Evolutionary conservation across 1,140 invertebrate species (phyloP).

Genomic region (Diachasma alloeum): DNA sequence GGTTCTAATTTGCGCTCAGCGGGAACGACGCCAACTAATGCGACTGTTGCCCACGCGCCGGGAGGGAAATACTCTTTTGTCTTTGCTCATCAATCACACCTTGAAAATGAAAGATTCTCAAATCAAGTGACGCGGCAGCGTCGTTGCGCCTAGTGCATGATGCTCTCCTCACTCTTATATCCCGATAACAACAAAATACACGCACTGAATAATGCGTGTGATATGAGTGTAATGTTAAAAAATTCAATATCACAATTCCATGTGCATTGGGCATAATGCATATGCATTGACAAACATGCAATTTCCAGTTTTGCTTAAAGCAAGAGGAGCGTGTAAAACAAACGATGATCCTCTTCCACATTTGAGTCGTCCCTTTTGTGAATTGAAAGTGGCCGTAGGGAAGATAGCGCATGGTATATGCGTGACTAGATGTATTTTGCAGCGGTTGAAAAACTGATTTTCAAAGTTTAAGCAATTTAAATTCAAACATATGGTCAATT

Average conservation of each 20-base stretch:
- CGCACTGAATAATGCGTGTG: too few relatives aligned
- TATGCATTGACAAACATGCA: not conserved
- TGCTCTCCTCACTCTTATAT: too few relatives aligned
- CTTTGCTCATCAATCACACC: slow-evolving; percentile 33
- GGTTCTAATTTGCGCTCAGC: slow-evolving; percentile 62
- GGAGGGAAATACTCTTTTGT: slow-evolving; percentile 44
- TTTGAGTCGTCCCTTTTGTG: not conserved
- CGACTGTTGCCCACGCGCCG: slow-evolving; percentile 48
- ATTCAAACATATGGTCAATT: not conserved
- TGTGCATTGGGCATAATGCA: not conserved
- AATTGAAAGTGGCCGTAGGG: not conserved
- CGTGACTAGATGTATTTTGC: not conserved
- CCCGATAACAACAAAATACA: not conserved
- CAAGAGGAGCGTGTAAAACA: not conserved
- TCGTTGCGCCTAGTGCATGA: not conserved
- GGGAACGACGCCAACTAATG: slow-evolving; percentile 61
- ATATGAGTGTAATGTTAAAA: not conserved
- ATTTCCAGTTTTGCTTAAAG: not conserved
- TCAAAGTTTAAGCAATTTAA: not conserved
- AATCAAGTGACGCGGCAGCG: not conserved
- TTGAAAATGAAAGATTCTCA: not conserved
- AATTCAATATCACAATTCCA: not conserved
- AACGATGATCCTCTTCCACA: not conserved
- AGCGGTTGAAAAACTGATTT: not conserved
- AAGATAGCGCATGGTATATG: not conserved